Evolutionary conservation across 30 jellyfish, hydroid and myxozoan species (phyloP), one percentile per base, ranked within the genome.

Genomic region (Cassiopea andromeda): DNA sequence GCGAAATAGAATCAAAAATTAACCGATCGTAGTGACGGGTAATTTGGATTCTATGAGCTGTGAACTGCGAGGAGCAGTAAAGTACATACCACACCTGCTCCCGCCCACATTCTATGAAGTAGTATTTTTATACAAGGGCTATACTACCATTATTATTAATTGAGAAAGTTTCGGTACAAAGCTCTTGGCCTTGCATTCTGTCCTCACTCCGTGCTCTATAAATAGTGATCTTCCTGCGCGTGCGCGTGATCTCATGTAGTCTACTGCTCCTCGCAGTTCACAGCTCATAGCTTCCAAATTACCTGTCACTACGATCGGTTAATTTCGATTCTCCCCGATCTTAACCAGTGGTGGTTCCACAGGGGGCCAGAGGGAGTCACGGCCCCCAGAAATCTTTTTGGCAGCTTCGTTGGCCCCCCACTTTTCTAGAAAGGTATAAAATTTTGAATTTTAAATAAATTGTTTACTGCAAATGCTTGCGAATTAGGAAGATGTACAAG

Each of bases 201-300:
- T 27, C 38, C 38, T 27, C 38, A 27, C 38, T 27, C 38, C 38
- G 38, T 50, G 12, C 64, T 76, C 73, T 76, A 1, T 1, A 76
- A 76, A 76, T 18, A 76, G 85, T 76, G 88, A 79, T 79, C 57
- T 77, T 79, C 88, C 0, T 74, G 88, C 88, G 88, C 85, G 71
- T 76, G 71, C 85, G 71, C 71, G 85, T 1, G 0, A 76, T 76
- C 85, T 76, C 85, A 76, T 76, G 71, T 76, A 38, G 85, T 76
- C 85, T 76, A 27, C 88, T 79, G 77, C 88, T 79, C 57, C 88
- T 79, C 19, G 88, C 38, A 79, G 57, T 77, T 44, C 61, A 75
- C 87, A 77, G 73, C 45, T 18, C 83, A 0, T 74, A 74, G 83
- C 1, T 0, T 76, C 14, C 85, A 70, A 76, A 1, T 38, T 76